A percentile compares a stretch with the other conserved stretches of the same genome.
Conservation (phyloP, 2,113 vertebrate species). For the Lanius ludovicianus region DNA sequence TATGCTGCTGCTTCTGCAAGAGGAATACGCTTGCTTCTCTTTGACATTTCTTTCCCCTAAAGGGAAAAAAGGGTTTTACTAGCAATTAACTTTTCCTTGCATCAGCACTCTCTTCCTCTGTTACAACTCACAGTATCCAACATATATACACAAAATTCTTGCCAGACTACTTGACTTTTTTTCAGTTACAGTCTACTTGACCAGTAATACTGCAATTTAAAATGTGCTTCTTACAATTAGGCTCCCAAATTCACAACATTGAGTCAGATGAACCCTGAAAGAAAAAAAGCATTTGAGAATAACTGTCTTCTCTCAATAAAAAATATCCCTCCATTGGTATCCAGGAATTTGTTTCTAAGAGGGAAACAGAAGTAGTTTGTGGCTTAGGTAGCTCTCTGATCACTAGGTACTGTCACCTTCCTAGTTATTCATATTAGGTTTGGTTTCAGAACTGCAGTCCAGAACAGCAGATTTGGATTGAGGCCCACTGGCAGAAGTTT, state of each 20-base stretch:
- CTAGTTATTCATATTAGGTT: not conserved
- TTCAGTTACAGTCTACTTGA: not conserved
- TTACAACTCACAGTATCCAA: not conserved
- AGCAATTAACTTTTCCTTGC: constrained; percentile 4
- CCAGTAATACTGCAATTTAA: not conserved
- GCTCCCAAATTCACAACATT: not conserved
- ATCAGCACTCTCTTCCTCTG: not conserved
- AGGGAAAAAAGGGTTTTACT: not conserved
- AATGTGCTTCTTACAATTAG: not conserved
- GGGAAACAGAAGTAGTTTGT: not conserved
- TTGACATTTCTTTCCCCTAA: not conserved
- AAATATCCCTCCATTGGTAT: not conserved
- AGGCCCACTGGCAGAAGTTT: not conserved
- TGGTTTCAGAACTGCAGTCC: not conserved
- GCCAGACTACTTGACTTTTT: not conserved
- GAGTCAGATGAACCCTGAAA: not conserved
- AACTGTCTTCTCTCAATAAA: not conserved
- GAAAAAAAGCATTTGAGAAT: not conserved
- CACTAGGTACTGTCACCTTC: not conserved
- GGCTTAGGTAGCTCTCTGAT: not conserved
- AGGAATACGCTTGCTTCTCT: not conserved
- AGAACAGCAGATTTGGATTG: constrained; percentile 5
- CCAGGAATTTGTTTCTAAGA: not conserved
- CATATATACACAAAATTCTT: not conserved
- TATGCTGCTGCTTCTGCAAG: not conserved